A percentile compares a stretch with the other conserved stretches of the same genome.
Conservation (phyloP, 2,797 vertebrate genomes). For the Loriculus beryllinus region DNA sequence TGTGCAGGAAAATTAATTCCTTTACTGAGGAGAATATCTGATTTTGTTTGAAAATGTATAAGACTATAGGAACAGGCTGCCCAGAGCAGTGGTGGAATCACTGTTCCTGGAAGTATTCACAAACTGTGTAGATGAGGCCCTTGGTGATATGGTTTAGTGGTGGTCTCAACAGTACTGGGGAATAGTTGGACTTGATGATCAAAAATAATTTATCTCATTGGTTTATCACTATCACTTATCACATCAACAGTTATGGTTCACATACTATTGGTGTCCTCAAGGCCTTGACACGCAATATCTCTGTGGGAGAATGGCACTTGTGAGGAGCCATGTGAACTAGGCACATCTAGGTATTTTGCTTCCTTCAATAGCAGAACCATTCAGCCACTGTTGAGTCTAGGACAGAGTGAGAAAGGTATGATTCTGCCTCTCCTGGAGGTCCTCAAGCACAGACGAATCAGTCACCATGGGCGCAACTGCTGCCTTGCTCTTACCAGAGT, state of each 20-base stretch:
- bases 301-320: background rate
- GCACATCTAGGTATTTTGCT: fast-evolving
- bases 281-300: background rate
- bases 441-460: fast-evolving
- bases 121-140: background rate
- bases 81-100: background rate
- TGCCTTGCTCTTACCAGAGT: background rate
- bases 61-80: background rate
- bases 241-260: background rate
- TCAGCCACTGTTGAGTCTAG: fast-evolving
- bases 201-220: background rate
- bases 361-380: background rate
- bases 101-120: background rate
- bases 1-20: background rate
- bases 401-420: background rate
- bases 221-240: background rate
- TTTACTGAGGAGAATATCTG: background rate
- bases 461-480: background rate
- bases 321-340: background rate
- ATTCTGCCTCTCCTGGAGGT: background rate
- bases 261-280: background rate
- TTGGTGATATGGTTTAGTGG: background rate
- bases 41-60: background rate
- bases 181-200: background rate
- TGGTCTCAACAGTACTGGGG: background rate